A percentile compares a stretch with the other conserved stretches of the same genome.
Conservation (phyloP, 2,797 vertebrate genomes). For the Trematomus bernacchii region DNA sequence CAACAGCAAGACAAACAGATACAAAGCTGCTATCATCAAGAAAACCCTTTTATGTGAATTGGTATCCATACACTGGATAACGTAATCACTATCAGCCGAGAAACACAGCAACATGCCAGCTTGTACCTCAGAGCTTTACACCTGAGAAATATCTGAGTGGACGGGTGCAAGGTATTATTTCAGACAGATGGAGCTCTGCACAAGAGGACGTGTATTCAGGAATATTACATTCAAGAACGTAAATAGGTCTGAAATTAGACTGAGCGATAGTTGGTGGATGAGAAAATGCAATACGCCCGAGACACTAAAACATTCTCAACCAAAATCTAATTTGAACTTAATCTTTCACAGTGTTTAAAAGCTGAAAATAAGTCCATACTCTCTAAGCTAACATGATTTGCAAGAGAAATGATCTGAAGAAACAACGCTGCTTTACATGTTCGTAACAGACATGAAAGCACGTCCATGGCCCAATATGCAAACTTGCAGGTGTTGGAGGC, state of each 20-base stretch:
- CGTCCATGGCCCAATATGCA: neutral
- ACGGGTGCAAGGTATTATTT: constrained; percentile 4
- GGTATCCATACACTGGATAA: accelerated
- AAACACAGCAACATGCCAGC: neutral
- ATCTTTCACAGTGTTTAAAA: neutral
- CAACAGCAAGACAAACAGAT: neutral
- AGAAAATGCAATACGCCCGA: neutral
- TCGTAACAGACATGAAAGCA: neutral
- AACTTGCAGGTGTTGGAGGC: constrained; percentile 5
- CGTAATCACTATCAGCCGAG: neutral
- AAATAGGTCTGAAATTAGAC: accelerated
- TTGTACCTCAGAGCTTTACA: constrained; percentile 6
- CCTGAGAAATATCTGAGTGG: constrained; percentile 15
- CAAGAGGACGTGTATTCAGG: neutral
- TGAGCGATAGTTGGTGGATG: accelerated
- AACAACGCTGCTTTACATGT: constrained; percentile 21
- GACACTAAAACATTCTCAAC: neutral
- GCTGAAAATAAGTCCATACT: neutral
- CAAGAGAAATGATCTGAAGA: constrained; percentile 23
- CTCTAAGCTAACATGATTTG: constrained; percentile 19
- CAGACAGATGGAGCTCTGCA: constrained; percentile 13
- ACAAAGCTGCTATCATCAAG: neutral
- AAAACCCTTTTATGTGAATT: no score
- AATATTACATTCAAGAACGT: neutral
- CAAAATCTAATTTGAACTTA: neutral